These are phyloP conservation scores for Myxocyprinus asiaticus DNA, from an alignment of 2,113 vertebrate species.

Conservation along the genomic window DNA sequence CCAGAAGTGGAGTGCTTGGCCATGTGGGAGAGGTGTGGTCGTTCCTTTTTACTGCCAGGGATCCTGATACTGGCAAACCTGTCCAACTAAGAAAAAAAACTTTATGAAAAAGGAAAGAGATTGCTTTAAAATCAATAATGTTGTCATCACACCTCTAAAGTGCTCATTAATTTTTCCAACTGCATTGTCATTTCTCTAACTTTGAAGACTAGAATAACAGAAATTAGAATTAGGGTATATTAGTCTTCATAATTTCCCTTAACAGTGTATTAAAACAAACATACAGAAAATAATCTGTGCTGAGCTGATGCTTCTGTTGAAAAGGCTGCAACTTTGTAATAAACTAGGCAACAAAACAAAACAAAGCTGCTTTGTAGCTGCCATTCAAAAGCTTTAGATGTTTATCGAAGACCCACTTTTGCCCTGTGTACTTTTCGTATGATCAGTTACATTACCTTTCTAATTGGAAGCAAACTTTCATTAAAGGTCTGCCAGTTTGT, in stretches of 20 bases:
- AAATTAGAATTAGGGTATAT: neutral
- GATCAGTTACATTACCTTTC: neutral
- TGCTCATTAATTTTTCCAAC: neutral
- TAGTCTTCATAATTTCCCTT: neutral
- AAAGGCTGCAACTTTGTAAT: no score
- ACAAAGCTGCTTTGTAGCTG: no score
- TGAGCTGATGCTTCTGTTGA: neutral
- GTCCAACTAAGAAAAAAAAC: slow-evolving; percentile 78
- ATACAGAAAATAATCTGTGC: neutral
- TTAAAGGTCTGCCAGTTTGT: neutral
- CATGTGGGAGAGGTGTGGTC: slow-evolving; percentile 70
- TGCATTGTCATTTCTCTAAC: neutral
- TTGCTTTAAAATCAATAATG: neutral
- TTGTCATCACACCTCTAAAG: neutral
- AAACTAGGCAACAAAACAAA: neutral
- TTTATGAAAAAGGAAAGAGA: neutral
- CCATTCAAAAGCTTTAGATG: neutral
- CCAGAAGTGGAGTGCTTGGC: slow-evolving; percentile 66
- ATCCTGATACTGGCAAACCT: slow-evolving; percentile 89
- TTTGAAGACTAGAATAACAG: neutral
- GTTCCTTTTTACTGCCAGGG: slow-evolving; percentile 86
- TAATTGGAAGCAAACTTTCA: slow-evolving; percentile 15
- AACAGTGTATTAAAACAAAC: neutral
- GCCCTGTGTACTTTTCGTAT: neutral
- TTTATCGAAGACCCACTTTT: slow-evolving; percentile 16